A percentile compares a stretch with the other conserved stretches of the same genome.
phyloP scores from a whole-genome alignment of 2,797 vertebrate genomes.

The Hirundo rustica region DNA sequence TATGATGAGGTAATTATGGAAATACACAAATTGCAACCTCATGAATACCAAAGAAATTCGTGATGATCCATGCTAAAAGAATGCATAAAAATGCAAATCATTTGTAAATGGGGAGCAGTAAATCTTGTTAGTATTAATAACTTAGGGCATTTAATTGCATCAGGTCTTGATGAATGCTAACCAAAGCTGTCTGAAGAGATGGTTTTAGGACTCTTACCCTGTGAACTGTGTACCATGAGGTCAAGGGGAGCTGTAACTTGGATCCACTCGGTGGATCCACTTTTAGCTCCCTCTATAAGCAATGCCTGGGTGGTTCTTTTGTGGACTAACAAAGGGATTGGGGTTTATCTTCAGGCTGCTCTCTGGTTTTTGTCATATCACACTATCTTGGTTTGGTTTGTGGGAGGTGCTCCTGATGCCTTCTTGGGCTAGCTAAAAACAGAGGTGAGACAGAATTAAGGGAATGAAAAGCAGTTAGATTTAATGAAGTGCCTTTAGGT shows the following conservation, averaged over 20 bases:
- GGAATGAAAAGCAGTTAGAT: accelerated
- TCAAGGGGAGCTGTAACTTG: background rate
- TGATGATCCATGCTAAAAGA: conserved; percentile 47
- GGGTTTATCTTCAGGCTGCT: background rate
- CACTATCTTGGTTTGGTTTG: background rate
- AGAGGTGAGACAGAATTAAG: background rate
- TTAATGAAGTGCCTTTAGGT: background rate
- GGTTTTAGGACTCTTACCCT: background rate
- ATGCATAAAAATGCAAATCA: conserved; percentile 51
- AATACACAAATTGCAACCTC: conserved; percentile 60
- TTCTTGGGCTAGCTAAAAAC: background rate
- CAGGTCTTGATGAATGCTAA: background rate
- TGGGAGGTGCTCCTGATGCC: background rate
- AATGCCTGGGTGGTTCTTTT: background rate
- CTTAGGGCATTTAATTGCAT: conserved; percentile 28
- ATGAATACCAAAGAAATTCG: conserved; percentile 50
- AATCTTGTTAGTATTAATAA: conserved; percentile 56
- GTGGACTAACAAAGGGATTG: accelerated
- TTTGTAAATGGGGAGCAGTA: conserved; percentile 49
- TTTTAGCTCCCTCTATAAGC: background rate
- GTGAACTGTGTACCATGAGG: background rate
- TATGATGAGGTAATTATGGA: conserved; percentile 60
- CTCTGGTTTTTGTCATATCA: background rate
- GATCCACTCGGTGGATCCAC: background rate
- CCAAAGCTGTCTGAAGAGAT: background rate